Evolutionary conservation across 1,140 invertebrate genomes (phyloP).

Genomic region (Platyscapa corneri): DNA sequence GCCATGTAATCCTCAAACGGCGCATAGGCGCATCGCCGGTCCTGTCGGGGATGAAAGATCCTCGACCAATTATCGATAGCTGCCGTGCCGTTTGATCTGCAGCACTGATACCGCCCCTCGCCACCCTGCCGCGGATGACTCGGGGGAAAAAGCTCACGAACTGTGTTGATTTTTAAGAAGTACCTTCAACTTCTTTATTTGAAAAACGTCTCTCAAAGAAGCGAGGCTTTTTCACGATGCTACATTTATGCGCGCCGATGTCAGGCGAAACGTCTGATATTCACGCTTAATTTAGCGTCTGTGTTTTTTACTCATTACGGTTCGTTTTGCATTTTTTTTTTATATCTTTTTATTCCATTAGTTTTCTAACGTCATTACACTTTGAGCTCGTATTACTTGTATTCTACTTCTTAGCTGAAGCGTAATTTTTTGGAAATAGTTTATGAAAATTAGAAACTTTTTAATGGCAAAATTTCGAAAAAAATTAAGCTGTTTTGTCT

Average conservation of each 20-base stretch:
- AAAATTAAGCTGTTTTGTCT: background rate
- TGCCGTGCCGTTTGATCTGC: slow-evolving; percentile 68
- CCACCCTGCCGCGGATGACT: background rate
- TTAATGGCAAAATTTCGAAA: background rate
- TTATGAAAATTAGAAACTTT: too few relatives aligned
- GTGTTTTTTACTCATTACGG: slow-evolving; percentile 44
- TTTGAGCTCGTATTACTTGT: background rate
- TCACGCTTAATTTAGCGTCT: slow-evolving; percentile 56
- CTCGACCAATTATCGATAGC: slow-evolving; percentile 72
- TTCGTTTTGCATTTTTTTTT: background rate
- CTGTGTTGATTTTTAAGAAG: slow-evolving; percentile 48
- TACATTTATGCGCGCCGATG: slow-evolving; percentile 30
- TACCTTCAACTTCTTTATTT: slow-evolving; percentile 55
- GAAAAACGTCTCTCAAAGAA: slow-evolving; percentile 59
- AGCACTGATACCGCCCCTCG: slow-evolving; percentile 31
- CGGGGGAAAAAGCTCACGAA: background rate
- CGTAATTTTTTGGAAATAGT: background rate
- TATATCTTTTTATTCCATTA: background rate
- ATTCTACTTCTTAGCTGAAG: background rate
- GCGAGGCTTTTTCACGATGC: background rate
- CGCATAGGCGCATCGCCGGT: slow-evolving; percentile 34
- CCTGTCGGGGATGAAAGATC: slow-evolving; percentile 61
- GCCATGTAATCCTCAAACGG: slow-evolving; percentile 70
- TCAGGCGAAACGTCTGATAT: slow-evolving; percentile 54
- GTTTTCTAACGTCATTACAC: background rate